Percentiles rank a stretch among this genome's conserved stretches.
Evolutionary conservation across 2,888 invertebrate species (phyloP).

Genomic region (Boloria euphrosyne): DNA sequence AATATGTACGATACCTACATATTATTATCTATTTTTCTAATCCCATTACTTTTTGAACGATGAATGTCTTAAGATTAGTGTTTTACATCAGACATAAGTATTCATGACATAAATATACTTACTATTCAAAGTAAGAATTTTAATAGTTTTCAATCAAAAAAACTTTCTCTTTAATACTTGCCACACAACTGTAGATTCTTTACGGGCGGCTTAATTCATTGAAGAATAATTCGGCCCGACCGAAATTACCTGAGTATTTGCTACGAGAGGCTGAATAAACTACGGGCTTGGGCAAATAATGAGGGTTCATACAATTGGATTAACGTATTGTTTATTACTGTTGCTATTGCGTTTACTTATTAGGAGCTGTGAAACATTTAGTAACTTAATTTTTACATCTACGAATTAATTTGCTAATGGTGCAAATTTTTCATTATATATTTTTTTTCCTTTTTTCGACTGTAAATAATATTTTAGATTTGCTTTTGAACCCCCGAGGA

Average conservation of each 20-base stretch:
- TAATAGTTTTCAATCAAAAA: slow-evolving; percentile 6
- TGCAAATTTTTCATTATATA: no score
- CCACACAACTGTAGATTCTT: slow-evolving; percentile 1
- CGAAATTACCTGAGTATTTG: slow-evolving; percentile 22
- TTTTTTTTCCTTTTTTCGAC: no score
- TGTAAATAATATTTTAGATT: no score
- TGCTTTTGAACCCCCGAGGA: no score
- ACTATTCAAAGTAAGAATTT: no score
- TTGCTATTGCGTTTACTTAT: slow-evolving; percentile 5
- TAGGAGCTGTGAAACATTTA: neutral
- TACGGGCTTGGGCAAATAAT: slow-evolving; percentile 17
- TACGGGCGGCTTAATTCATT: slow-evolving; percentile 21
- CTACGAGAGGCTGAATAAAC: slow-evolving; percentile 15
- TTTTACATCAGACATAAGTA: no score
- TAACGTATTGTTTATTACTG: slow-evolving; percentile 10
- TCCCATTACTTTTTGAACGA: no score
- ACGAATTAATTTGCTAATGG: no score
- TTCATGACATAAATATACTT: no score
- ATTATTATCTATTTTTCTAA: no score
- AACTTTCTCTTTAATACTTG: neutral
- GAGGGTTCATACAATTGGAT: slow-evolving; percentile 22
- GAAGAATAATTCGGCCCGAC: slow-evolving; percentile 19
- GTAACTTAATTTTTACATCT: neutral
- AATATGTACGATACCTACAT: no score
- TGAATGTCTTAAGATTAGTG: no score